These are phyloP conservation scores for Thysanoteuthis rhombus DNA, from an alignment of 2,888 invertebrate genomes.

Conservation along the genomic window DNA sequence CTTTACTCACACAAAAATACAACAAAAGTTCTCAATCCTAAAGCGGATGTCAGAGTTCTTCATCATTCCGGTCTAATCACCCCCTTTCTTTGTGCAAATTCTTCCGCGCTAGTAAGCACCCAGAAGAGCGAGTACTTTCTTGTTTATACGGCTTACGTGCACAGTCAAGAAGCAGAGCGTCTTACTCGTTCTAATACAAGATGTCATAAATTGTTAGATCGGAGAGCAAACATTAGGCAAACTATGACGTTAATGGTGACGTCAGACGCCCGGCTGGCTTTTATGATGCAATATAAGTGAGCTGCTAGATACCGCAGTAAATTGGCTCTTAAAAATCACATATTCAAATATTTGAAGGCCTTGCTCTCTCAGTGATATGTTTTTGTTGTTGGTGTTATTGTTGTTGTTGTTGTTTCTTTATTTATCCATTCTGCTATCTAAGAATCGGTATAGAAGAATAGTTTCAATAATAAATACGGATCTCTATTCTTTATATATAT, in stretches of 20 bases:
- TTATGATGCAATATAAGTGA: background rate
- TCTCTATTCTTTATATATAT: no score
- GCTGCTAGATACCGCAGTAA: background rate
- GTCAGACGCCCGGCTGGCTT: background rate
- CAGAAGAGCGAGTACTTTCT: background rate
- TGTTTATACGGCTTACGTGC: background rate
- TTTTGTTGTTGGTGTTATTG: no score
- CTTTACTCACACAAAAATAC: background rate
- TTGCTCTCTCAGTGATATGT: background rate
- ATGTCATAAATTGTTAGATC: background rate
- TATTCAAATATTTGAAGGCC: background rate
- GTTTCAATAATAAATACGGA: no score
- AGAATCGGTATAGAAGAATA: no score
- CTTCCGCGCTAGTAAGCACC: background rate
- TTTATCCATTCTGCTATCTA: no score
- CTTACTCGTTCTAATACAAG: background rate
- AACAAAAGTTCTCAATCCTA: background rate
- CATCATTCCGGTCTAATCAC: background rate
- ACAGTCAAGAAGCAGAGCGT: background rate
- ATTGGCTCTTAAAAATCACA: background rate
- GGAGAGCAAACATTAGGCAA: background rate
- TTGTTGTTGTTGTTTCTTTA: no score
- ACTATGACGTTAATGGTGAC: slow-evolving; percentile 12
- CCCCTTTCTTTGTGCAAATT: background rate
- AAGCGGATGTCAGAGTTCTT: background rate